Percentiles rank a stretch among this genome's conserved stretches.
phyloP scores from a whole-genome alignment of 2,888 invertebrate species.

The Acleris holmiana region DNA sequence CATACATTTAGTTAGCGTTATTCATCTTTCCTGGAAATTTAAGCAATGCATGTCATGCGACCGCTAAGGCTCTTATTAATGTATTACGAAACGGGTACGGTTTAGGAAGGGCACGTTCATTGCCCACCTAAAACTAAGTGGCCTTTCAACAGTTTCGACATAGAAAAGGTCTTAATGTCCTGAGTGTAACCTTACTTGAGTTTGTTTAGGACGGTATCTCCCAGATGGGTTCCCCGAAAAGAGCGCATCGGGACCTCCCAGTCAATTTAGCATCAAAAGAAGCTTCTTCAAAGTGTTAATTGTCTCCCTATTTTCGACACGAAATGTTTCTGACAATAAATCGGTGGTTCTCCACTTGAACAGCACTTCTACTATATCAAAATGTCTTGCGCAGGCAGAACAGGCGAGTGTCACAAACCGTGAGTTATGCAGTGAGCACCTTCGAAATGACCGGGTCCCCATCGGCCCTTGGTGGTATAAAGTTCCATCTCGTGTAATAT shows the following conservation, averaged over 20 bases:
- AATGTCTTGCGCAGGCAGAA: conserved; percentile 24
- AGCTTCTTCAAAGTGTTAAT: neutral
- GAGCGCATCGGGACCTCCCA: neutral
- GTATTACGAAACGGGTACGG: too few relatives aligned
- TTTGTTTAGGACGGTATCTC: conserved; percentile 11
- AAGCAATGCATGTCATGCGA: too few relatives aligned
- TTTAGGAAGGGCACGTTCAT: too few relatives aligned
- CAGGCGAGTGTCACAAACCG: conserved; percentile 34
- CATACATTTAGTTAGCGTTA: too few relatives aligned
- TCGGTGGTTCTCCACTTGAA: conserved; percentile 13
- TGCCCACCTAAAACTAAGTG: neutral
- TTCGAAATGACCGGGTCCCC: neutral
- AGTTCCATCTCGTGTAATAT: too few relatives aligned
- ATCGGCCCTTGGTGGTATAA: too few relatives aligned
- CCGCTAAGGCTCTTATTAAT: too few relatives aligned
- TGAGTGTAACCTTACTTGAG: conserved; percentile 3
- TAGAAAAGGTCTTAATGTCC: neutral
- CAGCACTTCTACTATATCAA: conserved; percentile 24
- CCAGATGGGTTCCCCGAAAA: conserved; percentile 6
- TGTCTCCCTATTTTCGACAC: neutral
- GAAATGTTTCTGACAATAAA: conserved; percentile 7
- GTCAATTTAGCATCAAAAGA: neutral
- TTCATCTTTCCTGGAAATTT: too few relatives aligned
- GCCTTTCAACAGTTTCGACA: neutral
- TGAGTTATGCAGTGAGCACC: conserved; percentile 38